Percentiles rank a stretch among this genome's conserved stretches.
phyloP scores from a whole-genome alignment of 2,113 vertebrate genomes.

The Entelurus aequoreus region DNA sequence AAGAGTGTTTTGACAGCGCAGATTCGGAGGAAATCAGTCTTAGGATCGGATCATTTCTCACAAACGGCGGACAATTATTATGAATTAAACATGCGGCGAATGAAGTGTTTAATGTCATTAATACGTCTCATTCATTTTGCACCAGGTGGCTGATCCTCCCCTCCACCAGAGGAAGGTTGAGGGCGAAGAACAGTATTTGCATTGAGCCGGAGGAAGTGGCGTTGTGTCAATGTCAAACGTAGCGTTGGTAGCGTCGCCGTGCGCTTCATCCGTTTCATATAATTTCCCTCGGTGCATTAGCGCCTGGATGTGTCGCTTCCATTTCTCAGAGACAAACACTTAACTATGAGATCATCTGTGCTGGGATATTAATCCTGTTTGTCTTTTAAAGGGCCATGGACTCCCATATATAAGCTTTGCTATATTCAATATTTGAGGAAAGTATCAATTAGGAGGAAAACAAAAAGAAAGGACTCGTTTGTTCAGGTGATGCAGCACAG shows the following conservation, averaged over 20 bases:
- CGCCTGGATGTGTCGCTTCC: constrained; percentile 56
- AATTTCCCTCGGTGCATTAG: constrained; percentile 70
- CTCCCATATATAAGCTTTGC: constrained; percentile 22
- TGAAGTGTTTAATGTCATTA: constrained; percentile 93
- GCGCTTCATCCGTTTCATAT: constrained; percentile 67
- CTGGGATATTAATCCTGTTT: constrained; percentile 72
- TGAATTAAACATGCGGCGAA: constrained; percentile 98
- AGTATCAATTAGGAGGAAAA: constrained; percentile 68
- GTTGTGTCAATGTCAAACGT: constrained; percentile 68
- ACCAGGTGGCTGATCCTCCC: constrained; percentile 75
- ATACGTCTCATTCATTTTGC: constrained; percentile 97
- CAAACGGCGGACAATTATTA: constrained; percentile 97
- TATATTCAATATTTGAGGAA: constrained; percentile 42
- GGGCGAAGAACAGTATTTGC: constrained; percentile 62
- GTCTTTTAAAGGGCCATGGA: constrained; percentile 61
- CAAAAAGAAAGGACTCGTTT: constrained; percentile 46
- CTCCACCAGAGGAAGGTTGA: constrained; percentile 34
- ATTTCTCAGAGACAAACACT: constrained; percentile 74
- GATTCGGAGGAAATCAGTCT: constrained; percentile 90
- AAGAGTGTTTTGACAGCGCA: constrained; percentile 90
- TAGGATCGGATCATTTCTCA: constrained; percentile 95
- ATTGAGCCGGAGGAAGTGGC: constrained; percentile 56
- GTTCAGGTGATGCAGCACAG: too few relatives aligned
- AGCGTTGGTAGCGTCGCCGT: constrained; percentile 53
- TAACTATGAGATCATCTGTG: constrained; percentile 76